Conservation (phyloP, 2,797 vertebrate genomes). For the Gadopsis bispinosus region DNA sequence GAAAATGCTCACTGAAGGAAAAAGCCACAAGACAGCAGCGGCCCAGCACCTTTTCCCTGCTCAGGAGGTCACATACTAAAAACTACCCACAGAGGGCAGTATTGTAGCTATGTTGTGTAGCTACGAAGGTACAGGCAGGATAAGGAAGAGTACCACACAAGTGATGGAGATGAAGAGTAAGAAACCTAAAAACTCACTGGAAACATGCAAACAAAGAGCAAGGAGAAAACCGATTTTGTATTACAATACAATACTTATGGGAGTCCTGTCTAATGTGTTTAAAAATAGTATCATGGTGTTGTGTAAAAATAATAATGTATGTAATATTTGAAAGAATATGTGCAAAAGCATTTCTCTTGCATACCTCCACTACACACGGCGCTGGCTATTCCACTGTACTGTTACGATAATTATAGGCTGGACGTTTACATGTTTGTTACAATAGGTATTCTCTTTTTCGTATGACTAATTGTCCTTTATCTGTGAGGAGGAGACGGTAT, state of each 20-base stretch:
- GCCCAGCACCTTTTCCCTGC: neutral
- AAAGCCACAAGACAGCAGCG: neutral
- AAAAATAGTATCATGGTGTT: accelerated
- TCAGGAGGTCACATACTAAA: neutral
- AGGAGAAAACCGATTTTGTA: neutral
- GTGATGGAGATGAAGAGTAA: neutral
- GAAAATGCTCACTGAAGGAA: neutral
- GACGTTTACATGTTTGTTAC: neutral
- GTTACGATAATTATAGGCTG: slow-evolving; percentile 22
- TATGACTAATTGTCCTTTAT: neutral
- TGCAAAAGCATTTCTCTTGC: neutral
- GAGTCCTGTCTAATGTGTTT: neutral
- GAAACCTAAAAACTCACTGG: neutral
- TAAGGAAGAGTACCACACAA: neutral
- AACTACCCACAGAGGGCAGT: slow-evolving; percentile 44
- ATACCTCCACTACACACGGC: neutral
- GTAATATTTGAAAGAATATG: neutral
- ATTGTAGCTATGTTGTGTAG: neutral
- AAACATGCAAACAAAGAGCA: neutral
- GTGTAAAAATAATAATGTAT: neutral
- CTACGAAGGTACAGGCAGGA: neutral
- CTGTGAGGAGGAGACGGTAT: neutral
- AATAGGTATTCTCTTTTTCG: slow-evolving; percentile 2
- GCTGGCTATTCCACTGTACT: neutral
- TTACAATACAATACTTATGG: neutral